Evolutionary conservation across 2,888 invertebrate genomes (phyloP).

Genomic region (Drosophila macrospina): DNA sequence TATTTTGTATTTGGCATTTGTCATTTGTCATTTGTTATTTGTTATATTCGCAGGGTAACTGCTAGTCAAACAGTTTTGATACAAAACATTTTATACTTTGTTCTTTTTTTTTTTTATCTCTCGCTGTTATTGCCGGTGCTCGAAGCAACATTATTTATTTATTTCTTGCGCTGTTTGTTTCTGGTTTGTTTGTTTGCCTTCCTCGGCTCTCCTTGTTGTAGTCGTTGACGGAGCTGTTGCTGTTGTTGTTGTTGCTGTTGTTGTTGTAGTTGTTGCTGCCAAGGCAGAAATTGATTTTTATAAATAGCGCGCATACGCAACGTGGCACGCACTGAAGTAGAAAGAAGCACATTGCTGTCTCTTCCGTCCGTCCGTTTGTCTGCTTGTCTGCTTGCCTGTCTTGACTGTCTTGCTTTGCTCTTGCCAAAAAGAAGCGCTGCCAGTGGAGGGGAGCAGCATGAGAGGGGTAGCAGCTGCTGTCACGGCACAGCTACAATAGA

Average conservation of each 20-base stretch:
- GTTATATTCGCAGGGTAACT: neutral
- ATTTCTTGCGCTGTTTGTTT: conserved; percentile 58
- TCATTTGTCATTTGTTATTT: no score
- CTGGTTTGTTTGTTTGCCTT: conserved; percentile 62
- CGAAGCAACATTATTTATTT: conserved; percentile 68
- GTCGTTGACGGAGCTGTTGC: neutral
- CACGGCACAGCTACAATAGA: conserved; percentile 50
- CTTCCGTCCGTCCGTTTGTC: conserved; percentile 11
- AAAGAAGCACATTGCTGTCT: conserved; percentile 54
- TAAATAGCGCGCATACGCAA: conserved; percentile 79
- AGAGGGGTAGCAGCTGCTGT: conserved; percentile 37
- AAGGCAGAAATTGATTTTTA: conserved; percentile 79
- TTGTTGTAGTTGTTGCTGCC: conserved; percentile 49
- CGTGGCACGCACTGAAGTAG: conserved; percentile 78
- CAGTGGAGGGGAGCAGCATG: neutral
- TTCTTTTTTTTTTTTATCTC: neutral
- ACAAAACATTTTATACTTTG: neutral
- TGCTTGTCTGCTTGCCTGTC: neutral
- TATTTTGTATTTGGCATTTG: no score
- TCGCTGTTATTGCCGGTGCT: conserved; percentile 30
- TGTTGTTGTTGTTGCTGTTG: conserved; percentile 3
- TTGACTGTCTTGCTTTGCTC: conserved; percentile 35
- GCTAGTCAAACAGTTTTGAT: conserved; percentile 8
- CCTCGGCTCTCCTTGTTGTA: conserved; percentile 11
- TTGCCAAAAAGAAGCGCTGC: conserved; percentile 11